Percentiles rank a stretch among this genome's conserved stretches.
phyloP scores from a whole-genome alignment of 2,888 invertebrate genomes.

The Aleiodes testaceus region DNA sequence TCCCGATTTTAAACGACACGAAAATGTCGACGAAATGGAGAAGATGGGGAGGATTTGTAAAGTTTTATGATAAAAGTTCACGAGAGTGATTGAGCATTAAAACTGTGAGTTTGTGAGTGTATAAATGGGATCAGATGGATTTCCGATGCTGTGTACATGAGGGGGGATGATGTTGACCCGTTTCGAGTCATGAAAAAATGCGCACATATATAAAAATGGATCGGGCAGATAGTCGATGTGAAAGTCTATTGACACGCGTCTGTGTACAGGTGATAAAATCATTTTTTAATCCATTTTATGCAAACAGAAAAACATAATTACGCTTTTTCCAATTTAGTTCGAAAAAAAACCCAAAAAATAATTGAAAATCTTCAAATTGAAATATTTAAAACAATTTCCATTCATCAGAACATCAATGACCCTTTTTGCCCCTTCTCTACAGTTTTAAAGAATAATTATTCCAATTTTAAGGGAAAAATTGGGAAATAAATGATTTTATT shows the following conservation, averaged over 20 bases:
- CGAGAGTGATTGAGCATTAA: conserved; percentile 27
- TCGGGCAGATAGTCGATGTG: conserved; percentile 14
- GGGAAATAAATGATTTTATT: background rate
- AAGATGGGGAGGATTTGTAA: conserved; percentile 15
- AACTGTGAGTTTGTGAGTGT: conserved; percentile 56
- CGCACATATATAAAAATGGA: conserved; percentile 28
- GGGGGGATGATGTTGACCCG: conserved; percentile 65
- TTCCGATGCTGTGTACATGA: conserved; percentile 62
- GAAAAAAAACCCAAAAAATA: too few relatives aligned
- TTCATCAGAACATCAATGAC: too few relatives aligned
- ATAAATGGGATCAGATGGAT: conserved; percentile 55
- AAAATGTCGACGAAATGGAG: conserved; percentile 34
- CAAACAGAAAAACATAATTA: too few relatives aligned
- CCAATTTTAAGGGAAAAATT: too few relatives aligned
- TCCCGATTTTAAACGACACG: background rate
- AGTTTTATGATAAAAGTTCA: conserved; percentile 31
- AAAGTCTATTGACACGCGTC: conserved; percentile 26
- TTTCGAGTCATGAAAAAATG: conserved; percentile 50
- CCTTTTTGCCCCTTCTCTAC: too few relatives aligned
- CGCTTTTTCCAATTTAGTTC: too few relatives aligned
- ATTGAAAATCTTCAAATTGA: too few relatives aligned
- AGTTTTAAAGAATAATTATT: too few relatives aligned
- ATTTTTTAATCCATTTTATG: conserved; percentile 18
- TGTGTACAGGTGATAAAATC: conserved; percentile 14
- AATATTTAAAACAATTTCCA: too few relatives aligned